These are phyloP conservation scores for Mythimna ferrago DNA, from an alignment of 2,888 invertebrate genomes.

Conservation along the genomic window DNA sequence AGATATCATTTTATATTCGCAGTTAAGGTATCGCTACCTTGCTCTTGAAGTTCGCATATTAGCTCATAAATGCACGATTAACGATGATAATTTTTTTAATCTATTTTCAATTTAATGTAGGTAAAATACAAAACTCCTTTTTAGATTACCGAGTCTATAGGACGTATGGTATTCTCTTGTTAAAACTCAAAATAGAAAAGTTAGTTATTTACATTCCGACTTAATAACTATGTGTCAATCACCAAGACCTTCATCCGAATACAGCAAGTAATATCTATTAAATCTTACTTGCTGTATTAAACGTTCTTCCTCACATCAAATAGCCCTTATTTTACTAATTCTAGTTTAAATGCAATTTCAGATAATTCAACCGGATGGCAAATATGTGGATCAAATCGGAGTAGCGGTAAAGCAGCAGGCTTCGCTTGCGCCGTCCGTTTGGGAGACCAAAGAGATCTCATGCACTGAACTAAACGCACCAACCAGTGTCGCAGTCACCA, in stretches of 20 bases:
- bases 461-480: conserved; percentile 93
- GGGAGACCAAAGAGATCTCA: conserved; percentile 78
- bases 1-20: conserved; percentile 15
- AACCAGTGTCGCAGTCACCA: conserved; percentile 92
- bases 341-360: conserved; percentile 53
- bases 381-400: conserved; percentile 92
- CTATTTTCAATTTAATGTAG: conserved; percentile 1
- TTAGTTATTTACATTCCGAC: not conserved
- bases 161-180: not conserved
- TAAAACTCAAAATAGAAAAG: not conserved
- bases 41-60: conserved; percentile 1
- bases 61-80: not conserved
- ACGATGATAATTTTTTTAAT: not conserved
- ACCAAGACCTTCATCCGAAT: no score
- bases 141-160: no score
- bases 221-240: no score
- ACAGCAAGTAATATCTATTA: no score
- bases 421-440: conserved; percentile 74
- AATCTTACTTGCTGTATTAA: not conserved
- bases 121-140: not conserved
- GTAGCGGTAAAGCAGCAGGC: conserved; percentile 80
- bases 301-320: conserved; percentile 6
- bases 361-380: conserved; percentile 91
- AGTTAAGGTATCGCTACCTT: conserved; percentile 8
- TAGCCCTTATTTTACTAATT: conserved; percentile 18